phyloP scores from a whole-genome alignment of 2,113 vertebrate species.

The Anhinga anhinga region DNA sequence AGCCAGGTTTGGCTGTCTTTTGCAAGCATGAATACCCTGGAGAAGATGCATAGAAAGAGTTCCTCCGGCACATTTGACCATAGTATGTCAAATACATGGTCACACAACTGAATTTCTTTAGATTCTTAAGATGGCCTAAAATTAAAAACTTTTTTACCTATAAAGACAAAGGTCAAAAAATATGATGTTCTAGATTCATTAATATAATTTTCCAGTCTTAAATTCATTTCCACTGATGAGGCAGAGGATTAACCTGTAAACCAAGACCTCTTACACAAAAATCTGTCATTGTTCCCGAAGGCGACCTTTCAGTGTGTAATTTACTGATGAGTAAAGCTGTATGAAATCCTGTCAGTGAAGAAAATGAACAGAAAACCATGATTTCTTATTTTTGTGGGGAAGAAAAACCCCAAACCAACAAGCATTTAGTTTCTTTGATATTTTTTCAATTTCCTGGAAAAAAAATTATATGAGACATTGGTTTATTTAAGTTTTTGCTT shows the following conservation, averaged over 20 bases:
- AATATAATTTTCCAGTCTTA: neutral
- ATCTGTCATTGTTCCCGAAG: neutral
- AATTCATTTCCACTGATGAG: neutral
- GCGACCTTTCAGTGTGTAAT: neutral
- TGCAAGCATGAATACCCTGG: neutral
- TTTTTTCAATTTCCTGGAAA: neutral
- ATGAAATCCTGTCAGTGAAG: neutral
- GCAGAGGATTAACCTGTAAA: neutral
- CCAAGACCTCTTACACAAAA: neutral
- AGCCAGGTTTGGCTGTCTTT: neutral
- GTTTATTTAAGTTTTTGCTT: neutral
- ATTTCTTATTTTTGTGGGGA: neutral
- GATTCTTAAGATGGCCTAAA: neutral
- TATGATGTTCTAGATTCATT: neutral
- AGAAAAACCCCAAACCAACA: accelerated
- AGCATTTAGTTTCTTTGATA: accelerated
- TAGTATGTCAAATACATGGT: neutral
- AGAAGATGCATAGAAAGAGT: neutral
- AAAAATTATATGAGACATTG: too few species aligned
- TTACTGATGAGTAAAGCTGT: neutral
- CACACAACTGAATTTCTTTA: neutral
- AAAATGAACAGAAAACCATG: neutral
- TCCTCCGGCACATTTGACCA: neutral
- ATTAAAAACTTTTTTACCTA: neutral
- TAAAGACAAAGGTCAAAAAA: neutral